Evolutionary conservation across 2,113 vertebrate genomes (phyloP).

Genomic region (Colossoma macropomum): DNA sequence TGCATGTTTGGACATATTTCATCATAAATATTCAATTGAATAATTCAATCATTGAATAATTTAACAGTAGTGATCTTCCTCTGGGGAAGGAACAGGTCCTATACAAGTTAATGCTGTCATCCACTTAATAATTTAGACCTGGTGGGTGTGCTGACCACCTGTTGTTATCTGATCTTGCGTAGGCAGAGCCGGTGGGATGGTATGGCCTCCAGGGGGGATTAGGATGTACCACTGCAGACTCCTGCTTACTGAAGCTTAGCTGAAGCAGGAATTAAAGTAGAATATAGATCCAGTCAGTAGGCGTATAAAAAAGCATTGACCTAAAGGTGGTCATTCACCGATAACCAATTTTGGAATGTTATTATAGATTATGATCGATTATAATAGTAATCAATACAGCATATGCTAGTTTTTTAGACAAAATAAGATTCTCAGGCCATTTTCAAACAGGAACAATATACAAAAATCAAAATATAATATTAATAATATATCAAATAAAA

Average conservation of each 20-base stretch:
- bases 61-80: not conserved
- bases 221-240: not conserved
- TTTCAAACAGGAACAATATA: too few relatives aligned
- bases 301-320: too few relatives aligned
- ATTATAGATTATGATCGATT: too few relatives aligned
- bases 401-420: too few relatives aligned
- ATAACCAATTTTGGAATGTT: too few relatives aligned
- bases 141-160: slow-evolving; percentile 57
- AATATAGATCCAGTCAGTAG: too few relatives aligned
- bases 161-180: slow-evolving; percentile 55
- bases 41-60: too few relatives aligned
- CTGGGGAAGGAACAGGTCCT: not conserved
- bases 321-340: too few relatives aligned
- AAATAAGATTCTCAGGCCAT: too few relatives aligned
- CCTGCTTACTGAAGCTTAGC: slow-evolving; percentile 1
- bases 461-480: too few relatives aligned
- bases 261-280: not conserved
- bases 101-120: not conserved
- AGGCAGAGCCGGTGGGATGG: slow-evolving; percentile 3
- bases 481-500: too few relatives aligned
- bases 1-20: not conserved
- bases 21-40: not conserved
- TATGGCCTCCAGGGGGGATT: not conserved
- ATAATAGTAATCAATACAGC: too few relatives aligned
- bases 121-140: slow-evolving; percentile 63